Evolutionary conservation across 2,797 vertebrate genomes (phyloP).

Genomic region (Australoheros facetus): DNA sequence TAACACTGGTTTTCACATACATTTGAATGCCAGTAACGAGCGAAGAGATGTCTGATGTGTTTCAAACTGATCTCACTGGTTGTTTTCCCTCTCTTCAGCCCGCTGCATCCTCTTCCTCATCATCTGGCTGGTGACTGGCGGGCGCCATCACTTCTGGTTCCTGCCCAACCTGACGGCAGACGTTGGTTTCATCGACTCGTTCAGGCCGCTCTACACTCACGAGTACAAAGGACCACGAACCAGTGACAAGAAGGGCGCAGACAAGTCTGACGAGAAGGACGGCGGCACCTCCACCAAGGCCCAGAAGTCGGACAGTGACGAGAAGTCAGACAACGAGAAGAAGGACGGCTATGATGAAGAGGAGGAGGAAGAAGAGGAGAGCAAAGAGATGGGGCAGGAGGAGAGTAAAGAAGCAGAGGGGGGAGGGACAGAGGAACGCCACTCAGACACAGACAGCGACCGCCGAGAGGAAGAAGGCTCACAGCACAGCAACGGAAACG

Average conservation of each 20-base stretch:
- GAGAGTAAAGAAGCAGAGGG: slow-evolving; percentile 74
- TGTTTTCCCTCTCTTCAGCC: slow-evolving; percentile 77
- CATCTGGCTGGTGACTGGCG: slow-evolving; percentile 97
- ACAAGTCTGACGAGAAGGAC: slow-evolving; percentile 76
- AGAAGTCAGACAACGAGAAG: slow-evolving; percentile 94
- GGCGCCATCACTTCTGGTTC: slow-evolving; percentile 99
- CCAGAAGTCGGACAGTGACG: slow-evolving; percentile 91
- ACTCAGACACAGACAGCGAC: slow-evolving; percentile 97
- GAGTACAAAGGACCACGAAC: slow-evolving; percentile 95
- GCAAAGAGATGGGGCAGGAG: slow-evolving; percentile 71
- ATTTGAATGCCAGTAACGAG: no score
- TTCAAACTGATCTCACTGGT: not conserved
- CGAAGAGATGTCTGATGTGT: not conserved
- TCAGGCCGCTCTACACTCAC: slow-evolving; percentile 97
- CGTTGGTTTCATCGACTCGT: slow-evolving; percentile 98
- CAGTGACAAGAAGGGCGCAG: slow-evolving; percentile 86
- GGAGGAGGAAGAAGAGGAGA: slow-evolving; percentile 79
- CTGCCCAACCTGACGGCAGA: slow-evolving; percentile 97
- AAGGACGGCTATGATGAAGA: slow-evolving; percentile 85
- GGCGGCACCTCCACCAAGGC: slow-evolving; percentile 78
- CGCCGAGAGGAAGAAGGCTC: slow-evolving; percentile 94
- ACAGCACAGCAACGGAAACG: slow-evolving; percentile 99
- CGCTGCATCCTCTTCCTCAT: slow-evolving; percentile 98
- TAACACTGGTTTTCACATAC: no score
- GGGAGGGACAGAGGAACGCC: slow-evolving; percentile 82